phyloP scores from a whole-genome alignment of 2,113 vertebrate species.

The Dicentrarchus labrax region DNA sequence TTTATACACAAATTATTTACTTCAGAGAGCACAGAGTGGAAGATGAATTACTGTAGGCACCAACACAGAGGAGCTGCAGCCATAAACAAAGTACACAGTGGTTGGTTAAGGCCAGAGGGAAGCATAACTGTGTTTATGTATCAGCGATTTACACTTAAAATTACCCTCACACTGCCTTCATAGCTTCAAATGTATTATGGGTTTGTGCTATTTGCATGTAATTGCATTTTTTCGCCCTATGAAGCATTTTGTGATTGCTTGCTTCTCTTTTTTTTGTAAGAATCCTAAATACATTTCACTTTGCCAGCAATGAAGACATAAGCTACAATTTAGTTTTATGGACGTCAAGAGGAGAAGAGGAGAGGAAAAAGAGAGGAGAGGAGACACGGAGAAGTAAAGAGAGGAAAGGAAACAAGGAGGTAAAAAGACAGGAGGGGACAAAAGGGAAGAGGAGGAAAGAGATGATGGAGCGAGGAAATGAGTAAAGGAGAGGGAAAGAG shows the following conservation, averaged over 20 bases:
- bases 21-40: conserved; percentile 28
- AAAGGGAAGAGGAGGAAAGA: not conserved
- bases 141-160: conserved; percentile 6
- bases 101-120: conserved; percentile 22
- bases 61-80: conserved; percentile 6
- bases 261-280: not conserved
- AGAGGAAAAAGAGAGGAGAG: not conserved
- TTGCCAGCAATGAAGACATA: conserved; percentile 9
- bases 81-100: conserved; percentile 28
- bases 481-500: not conserved
- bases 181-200: not conserved
- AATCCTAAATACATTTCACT: conserved; percentile 31
- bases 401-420: not conserved
- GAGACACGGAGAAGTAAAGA: not conserved
- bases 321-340: conserved; percentile 8
- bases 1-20: conserved; percentile 54
- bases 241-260: not conserved
- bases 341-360: conserved; percentile 14
- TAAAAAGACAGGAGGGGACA: not conserved
- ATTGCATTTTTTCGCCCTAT: conserved; percentile 4
- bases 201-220: not conserved
- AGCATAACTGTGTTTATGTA: not conserved
- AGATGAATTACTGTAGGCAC: conserved; percentile 34
- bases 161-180: not conserved
- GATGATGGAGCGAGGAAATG: not conserved